These are phyloP conservation scores for Nannoperca obscura DNA, from an alignment of 2,797 vertebrate genomes.

Conservation along the genomic window DNA sequence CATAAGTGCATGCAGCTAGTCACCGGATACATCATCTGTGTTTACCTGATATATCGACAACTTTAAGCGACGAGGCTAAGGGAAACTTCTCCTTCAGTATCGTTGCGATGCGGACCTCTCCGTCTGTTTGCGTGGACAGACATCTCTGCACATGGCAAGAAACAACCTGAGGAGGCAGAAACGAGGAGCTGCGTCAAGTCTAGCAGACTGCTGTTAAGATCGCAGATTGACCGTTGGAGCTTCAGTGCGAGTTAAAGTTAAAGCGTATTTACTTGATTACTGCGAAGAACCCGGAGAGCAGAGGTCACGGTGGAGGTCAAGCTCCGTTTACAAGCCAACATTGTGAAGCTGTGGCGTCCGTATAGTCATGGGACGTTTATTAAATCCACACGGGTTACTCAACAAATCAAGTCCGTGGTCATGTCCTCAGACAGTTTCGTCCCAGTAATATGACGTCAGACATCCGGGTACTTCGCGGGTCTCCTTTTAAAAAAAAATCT, in stretches of 20 bases:
- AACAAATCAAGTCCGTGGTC: conserved; percentile 67
- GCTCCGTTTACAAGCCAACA: conserved; percentile 49
- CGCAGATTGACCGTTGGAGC: background rate
- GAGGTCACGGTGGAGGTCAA: conserved; percentile 29
- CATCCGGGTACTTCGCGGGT: conserved; percentile 45
- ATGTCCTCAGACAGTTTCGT: conserved; percentile 48
- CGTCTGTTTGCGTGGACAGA: conserved; percentile 84
- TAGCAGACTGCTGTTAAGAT: background rate
- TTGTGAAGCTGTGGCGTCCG: background rate
- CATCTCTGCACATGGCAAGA: conserved; percentile 65
- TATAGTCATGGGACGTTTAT: background rate
- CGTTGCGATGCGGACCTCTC: conserved; percentile 85
- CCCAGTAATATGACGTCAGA: conserved; percentile 67
- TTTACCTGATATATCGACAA: conserved; percentile 93
- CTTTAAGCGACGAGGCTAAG: conserved; percentile 87
- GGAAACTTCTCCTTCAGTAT: conserved; percentile 91
- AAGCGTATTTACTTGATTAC: conserved; percentile 61
- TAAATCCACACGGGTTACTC: conserved; percentile 2
- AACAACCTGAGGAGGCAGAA: conserved; percentile 54
- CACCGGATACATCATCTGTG: too few relatives aligned
- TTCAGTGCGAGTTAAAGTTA: background rate
- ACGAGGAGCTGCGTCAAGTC: background rate
- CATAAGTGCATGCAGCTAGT: background rate
- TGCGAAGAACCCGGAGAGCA: conserved; percentile 59
- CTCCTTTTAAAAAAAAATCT: too few relatives aligned